Base-by-base conservation (phyloP, 2,888 invertebrate species). In the Meteorus colon region DNA sequence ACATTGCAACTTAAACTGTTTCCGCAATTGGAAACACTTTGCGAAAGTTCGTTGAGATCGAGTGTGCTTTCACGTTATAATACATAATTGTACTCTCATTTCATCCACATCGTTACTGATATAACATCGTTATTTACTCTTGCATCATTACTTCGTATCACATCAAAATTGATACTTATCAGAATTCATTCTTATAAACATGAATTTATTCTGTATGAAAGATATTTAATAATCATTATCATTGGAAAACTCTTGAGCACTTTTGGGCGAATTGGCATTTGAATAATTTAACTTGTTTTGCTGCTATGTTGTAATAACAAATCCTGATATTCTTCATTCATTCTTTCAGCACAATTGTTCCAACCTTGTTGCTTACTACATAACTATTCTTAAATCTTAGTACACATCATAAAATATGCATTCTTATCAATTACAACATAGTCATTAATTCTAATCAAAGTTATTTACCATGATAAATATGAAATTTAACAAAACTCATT, bases 11-110 rank as follows among this genome's bases (percentile, higher is more conserved):
- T 48, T n/a, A n/a, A n/a, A 48, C n/a, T 16, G 6, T 48, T 48
- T 48, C 48, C 16, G 48, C n/a, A 48, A 48, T 48, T 48, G 48
- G 14, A 48, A 16, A 48, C 55, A 55, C 55, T 19, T 19, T 55
- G 19, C 19, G 55, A 55, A 55, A 55, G 55, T 55, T 19, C 10
- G 48, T 19, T 19, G 55, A 55, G n/a, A 19, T 55, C 19, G 16
- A 48, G 48, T n/a, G 55, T n/a, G 19, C n/a, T 55, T 19, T 19
- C 55, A 55, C 55, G 55, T 55, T 55, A 55, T 19, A 24, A 55
- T 55, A 6, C n/a, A 55, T 48, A 55, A 19, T 55, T 55, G 5
- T 55, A 19, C 8, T 55, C 4, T 55, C 19, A 1, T 24, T 55
- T 55, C 55, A n/a, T 19, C 19, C 55, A 55, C 48, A n/a, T 48